A percentile compares a stretch with the other conserved stretches of the same genome.
Evolutionary conservation across 2,888 invertebrate genomes (phyloP).

Genomic region (Nomada fucata): DNA sequence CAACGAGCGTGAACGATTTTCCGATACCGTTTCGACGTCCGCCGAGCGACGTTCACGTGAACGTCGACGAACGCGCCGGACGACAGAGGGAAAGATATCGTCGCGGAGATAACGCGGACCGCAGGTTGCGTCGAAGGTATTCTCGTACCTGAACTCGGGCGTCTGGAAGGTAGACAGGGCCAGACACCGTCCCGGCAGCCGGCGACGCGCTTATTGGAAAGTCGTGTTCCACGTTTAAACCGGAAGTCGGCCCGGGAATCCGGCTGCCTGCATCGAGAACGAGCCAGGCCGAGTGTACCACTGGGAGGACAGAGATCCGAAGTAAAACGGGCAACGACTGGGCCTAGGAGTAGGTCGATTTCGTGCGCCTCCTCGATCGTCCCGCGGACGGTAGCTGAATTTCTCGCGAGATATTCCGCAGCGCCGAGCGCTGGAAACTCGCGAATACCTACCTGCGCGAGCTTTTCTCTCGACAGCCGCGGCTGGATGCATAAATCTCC

Average conservation of each 20-base stretch:
- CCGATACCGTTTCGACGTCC: neutral
- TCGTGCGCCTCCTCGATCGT: too few relatives aligned
- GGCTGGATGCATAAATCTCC: conserved; percentile 70
- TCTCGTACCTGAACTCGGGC: conserved; percentile 71
- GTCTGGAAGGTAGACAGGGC: conserved; percentile 19
- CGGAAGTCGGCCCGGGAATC: conserved; percentile 74
- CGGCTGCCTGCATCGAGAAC: neutral
- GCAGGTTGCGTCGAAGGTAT: conserved; percentile 18
- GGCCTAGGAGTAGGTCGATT: too few relatives aligned
- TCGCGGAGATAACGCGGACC: conserved; percentile 16
- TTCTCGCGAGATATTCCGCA: neutral
- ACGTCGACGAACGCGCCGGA: neutral
- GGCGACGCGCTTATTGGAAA: conserved; percentile 79
- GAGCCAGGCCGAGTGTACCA: neutral
- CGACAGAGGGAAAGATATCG: conserved; percentile 8
- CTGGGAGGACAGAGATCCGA: conserved; percentile 11
- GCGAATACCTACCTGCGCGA: conserved; percentile 23
- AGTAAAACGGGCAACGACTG: conserved; percentile 6
- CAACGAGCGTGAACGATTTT: neutral
- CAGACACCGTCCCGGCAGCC: conserved; percentile 41
- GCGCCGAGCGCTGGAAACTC: conserved; percentile 5
- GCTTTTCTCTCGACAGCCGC: conserved; percentile 48
- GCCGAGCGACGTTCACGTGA: neutral
- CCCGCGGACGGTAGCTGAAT: neutral
- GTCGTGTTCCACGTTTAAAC: conserved; percentile 80